A percentile compares a stretch with the other conserved stretches of the same genome.
Conservation (phyloP, 1,140 invertebrate species). For the Gonioctena quinquepunctata region DNA sequence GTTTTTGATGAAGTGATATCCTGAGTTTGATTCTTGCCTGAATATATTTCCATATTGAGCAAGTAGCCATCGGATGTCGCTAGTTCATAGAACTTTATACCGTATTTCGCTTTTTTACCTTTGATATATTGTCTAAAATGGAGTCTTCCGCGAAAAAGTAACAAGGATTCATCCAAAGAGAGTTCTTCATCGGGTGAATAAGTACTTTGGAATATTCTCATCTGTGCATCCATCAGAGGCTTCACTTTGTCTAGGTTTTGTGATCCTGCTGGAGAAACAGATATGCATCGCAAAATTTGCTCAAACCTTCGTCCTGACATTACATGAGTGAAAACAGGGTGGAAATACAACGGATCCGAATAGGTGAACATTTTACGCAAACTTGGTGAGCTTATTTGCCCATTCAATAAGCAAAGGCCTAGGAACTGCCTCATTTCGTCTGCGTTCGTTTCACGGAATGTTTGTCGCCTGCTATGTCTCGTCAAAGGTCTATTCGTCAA, state of each 20-base stretch:
- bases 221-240: background rate
- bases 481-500: slow-evolving; percentile 8
- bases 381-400: slow-evolving; percentile 35
- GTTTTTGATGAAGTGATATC: too few species aligned
- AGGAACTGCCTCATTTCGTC: slow-evolving; percentile 39
- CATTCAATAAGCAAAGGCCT: slow-evolving; percentile 37
- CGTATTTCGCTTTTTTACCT: slow-evolving; percentile 20
- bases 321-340: slow-evolving; percentile 38
- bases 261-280: too few species aligned
- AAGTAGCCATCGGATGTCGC: slow-evolving; percentile 4
- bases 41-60: slow-evolving; percentile 22
- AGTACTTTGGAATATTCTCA: background rate
- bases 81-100: slow-evolving; percentile 15
- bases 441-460: slow-evolving; percentile 11
- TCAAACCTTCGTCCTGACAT: slow-evolving; percentile 45
- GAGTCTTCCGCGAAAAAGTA: slow-evolving; percentile 15
- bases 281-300: slow-evolving; percentile 43
- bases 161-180: slow-evolving; percentile 18
- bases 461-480: slow-evolving; percentile 14
- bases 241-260: too few species aligned
- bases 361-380: slow-evolving; percentile 36
- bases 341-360: slow-evolving; percentile 42
- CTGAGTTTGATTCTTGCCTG: background rate
- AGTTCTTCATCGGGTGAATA: slow-evolving; percentile 7
- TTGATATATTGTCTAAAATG: slow-evolving; percentile 16